Percentiles rank a stretch among this genome's conserved stretches.
Conservation (phyloP, 2,888 invertebrate genomes). For the Monochamus alternatus region DNA sequence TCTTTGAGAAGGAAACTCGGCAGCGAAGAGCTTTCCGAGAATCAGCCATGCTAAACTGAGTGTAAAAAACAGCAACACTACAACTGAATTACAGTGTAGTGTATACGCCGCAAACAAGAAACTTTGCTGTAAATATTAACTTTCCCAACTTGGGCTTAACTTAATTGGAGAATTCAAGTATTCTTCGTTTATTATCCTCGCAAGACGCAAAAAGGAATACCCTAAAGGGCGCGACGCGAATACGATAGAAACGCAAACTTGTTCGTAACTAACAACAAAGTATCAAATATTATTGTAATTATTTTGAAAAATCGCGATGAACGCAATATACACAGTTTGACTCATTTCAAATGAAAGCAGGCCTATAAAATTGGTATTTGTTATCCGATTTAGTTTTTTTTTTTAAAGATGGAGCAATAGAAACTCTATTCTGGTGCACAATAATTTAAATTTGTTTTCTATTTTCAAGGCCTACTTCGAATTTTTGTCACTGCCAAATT, state of each 20-base stretch:
- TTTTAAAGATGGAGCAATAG: too few species aligned
- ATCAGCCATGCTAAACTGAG: constrained; percentile 50
- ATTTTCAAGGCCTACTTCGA: too few species aligned
- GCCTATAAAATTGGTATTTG: too few species aligned
- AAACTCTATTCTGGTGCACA: too few species aligned
- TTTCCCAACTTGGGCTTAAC: constrained; percentile 52
- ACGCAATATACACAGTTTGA: too few species aligned
- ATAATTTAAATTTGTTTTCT: too few species aligned
- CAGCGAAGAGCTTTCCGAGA: constrained; percentile 28
- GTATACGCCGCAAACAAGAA: constrained; percentile 52
- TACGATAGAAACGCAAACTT: background rate
- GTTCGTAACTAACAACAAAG: background rate
- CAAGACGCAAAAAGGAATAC: constrained; percentile 33
- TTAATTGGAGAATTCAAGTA: constrained; percentile 48
- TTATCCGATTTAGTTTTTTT: too few species aligned
- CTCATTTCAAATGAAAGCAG: too few species aligned
- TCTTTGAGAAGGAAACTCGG: background rate
- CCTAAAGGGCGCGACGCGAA: background rate
- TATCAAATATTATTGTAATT: too few species aligned
- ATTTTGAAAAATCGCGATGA: too few species aligned
- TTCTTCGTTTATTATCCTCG: constrained; percentile 40
- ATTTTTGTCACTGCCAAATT: too few species aligned
- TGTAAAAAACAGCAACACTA: constrained; percentile 54
- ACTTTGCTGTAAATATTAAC: constrained; percentile 58
- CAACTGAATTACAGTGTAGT: constrained; percentile 49